Evolutionary conservation across 2,113 vertebrate species (phyloP), one percentile per base, ranked within the genome.

Genomic region (Percina caprodes): DNA sequence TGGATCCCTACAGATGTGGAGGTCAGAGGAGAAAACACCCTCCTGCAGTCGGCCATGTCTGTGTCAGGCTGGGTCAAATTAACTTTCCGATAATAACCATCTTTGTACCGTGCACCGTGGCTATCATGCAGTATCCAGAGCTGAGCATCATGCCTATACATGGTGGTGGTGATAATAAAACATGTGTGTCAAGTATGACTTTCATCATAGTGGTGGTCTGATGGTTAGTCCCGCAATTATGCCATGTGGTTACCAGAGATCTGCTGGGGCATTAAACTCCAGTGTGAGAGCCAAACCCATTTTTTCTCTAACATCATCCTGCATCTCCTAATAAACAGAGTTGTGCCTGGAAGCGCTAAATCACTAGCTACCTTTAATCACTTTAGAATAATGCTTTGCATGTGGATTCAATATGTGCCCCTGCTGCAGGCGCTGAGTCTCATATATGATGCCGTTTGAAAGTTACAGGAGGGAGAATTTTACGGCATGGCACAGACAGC

Each of bases 201-300:
- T 93, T 93, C 89, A 91, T 93, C 91, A 89, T 84, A 83, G 52
- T 54, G 93, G 93, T 92, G 93, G 93, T 93, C 93, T 93, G 87
- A 91, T 70, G 80, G 84, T 91, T 88, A 82, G 82, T 80, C 82
- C 84, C 89, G 74, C 91, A 91, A 92, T 93, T 92, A 90, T 70
- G 62, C 87, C 15, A 77, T 77, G 89, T 78, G 89, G 90, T 91
- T 87, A 87, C 87, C 60, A 86, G 59, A 87, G 84, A 86, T 91
- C 82, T 92, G 88, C 86, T 46, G 79, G 68, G 77, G 74, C 83
- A 86, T 86, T 92, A 87, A 89, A 90, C 78, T 69, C 63, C 59
- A 61, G 77, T 46, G 42, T 83, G 81, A 5, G 81, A 89, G 89
- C 89, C 89, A 92, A 86, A 88, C 60, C 81, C 48, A 70, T 89